Conservation (phyloP, 2,888 invertebrate genomes). For the Luperina testacea region DNA sequence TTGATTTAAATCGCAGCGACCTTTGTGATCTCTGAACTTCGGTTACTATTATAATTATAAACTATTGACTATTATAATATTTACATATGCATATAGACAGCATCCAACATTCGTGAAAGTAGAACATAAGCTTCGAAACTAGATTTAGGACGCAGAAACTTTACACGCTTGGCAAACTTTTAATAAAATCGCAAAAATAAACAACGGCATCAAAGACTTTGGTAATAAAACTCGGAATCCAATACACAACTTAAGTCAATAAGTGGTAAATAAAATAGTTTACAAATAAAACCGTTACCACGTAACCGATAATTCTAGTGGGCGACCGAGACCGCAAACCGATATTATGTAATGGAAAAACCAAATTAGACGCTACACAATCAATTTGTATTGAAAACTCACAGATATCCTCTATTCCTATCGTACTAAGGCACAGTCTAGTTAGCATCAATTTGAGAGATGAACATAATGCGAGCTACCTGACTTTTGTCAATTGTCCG, state of each 20-base stretch:
- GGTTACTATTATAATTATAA: slow-evolving; percentile 16
- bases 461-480: slow-evolving; percentile 76
- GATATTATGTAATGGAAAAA: slow-evolving; percentile 77
- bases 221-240: slow-evolving; percentile 34
- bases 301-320: slow-evolving; percentile 70
- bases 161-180: slow-evolving; percentile 14
- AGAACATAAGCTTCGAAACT: slow-evolving; percentile 42
- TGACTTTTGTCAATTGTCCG: slow-evolving; percentile 83
- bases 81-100: slow-evolving; percentile 1
- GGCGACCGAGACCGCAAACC: slow-evolving; percentile 73
- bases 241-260: slow-evolving; percentile 25
- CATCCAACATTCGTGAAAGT: slow-evolving; percentile 26
- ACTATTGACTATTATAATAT: slow-evolving; percentile 19
- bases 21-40: slow-evolving; percentile 24
- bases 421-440: slow-evolving; percentile 75
- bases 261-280: slow-evolving; percentile 61
- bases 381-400: slow-evolving; percentile 68
- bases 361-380: slow-evolving; percentile 71
- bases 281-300: slow-evolving; percentile 71
- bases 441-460: slow-evolving; percentile 81
- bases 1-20: slow-evolving; percentile 37
- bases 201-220: slow-evolving; percentile 20
- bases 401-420: slow-evolving; percentile 70
- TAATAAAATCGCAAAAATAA: slow-evolving; percentile 19
- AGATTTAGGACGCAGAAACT: slow-evolving; percentile 32